These are phyloP conservation scores for Rhinolophus sinicus DNA, from an alignment of 2,113 vertebrate genomes.

Conservation along the genomic window DNA sequence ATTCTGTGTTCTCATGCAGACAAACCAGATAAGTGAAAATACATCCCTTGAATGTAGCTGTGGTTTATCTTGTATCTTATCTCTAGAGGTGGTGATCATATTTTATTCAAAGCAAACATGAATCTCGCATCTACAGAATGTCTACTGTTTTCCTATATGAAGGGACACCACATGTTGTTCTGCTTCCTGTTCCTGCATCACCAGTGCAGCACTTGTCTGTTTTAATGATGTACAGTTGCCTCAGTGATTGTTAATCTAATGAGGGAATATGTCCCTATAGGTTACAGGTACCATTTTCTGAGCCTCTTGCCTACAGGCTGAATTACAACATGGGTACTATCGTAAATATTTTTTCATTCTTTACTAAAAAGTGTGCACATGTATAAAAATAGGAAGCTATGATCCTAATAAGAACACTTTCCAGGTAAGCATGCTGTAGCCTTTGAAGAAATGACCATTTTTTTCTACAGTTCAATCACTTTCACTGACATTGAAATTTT, in stretches of 20 bases:
- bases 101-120: slow-evolving; percentile 49
- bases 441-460: not conserved
- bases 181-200: slow-evolving; percentile 71
- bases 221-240: slow-evolving; percentile 77
- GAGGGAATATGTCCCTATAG: slow-evolving; percentile 76
- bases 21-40: slow-evolving; percentile 58
- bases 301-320: slow-evolving; percentile 70
- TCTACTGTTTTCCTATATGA: not conserved
- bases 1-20: slow-evolving; percentile 37
- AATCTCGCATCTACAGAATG: not conserved
- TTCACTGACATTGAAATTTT: not conserved
- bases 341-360: not conserved
- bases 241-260: slow-evolving; percentile 80
- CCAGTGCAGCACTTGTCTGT: slow-evolving; percentile 46
- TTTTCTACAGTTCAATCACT: not conserved
- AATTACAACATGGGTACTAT: slow-evolving; percentile 73
- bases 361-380: slow-evolving; percentile 39
- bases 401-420: slow-evolving; percentile 57
- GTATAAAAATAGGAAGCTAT: slow-evolving; percentile 59
- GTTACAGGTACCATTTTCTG: slow-evolving; percentile 76
- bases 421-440: not conserved
- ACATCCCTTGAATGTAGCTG: slow-evolving; percentile 28
- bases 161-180: slow-evolving; percentile 66
- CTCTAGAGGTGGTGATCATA: slow-evolving; percentile 49
- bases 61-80: slow-evolving; percentile 62